A percentile compares a stretch with the other conserved stretches of the same genome.
Conservation (phyloP, 23 tunicate species). For the Diplosoma virens region DNA sequence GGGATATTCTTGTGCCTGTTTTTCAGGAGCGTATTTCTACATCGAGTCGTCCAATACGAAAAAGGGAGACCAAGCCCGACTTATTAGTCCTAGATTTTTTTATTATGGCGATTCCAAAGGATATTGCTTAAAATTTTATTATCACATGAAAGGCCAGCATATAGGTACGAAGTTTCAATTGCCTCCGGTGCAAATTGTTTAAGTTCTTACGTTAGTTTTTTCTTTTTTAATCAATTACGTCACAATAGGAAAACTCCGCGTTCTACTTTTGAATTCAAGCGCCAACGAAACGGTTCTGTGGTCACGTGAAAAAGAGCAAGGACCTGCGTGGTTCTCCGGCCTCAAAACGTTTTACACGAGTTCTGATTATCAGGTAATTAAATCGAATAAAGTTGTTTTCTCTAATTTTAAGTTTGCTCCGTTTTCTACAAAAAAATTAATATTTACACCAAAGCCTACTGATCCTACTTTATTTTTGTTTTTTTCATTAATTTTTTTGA, state of each 20-base stretch:
- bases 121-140: slow-evolving; percentile 66
- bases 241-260: slow-evolving; percentile 49
- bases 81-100: slow-evolving; percentile 48
- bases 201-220: background rate
- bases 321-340: slow-evolving; percentile 35
- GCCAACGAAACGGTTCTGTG: slow-evolving; percentile 46
- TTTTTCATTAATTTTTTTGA: too few relatives aligned
- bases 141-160: slow-evolving; percentile 82
- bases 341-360: background rate
- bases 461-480: too few relatives aligned
- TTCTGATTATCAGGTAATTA: slow-evolving; percentile 28
- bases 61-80: slow-evolving; percentile 57
- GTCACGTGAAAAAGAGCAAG: slow-evolving; percentile 48
- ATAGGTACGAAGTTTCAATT: slow-evolving; percentile 81
- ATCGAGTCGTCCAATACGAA: slow-evolving; percentile 60
- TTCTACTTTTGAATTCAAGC: slow-evolving; percentile 4
- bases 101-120: slow-evolving; percentile 2
- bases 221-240: background rate
- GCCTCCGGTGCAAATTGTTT: background rate
- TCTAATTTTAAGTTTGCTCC: too few relatives aligned
- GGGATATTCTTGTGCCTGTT: background rate
- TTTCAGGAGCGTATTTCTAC: slow-evolving; percentile 74
- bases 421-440: too few relatives aligned
- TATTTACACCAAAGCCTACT: too few relatives aligned
- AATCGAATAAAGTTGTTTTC: too few relatives aligned